Base-by-base conservation (phyloP, 2,797 vertebrate species). In the Protosalanx chinensis region DNA sequence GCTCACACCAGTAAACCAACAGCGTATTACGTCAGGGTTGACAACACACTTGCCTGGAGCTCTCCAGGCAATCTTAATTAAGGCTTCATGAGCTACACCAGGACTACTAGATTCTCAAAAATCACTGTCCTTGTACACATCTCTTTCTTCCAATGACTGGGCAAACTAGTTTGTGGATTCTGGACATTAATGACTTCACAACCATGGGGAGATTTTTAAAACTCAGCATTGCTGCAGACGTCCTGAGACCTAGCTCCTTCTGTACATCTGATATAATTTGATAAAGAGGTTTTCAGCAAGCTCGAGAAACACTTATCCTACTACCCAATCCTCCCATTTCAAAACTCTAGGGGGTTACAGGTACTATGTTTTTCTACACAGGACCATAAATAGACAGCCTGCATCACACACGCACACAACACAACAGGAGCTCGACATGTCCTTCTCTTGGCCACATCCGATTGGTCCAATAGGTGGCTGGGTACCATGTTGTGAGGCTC, bases 51-150 rank as follows among this genome's bases (percentile, higher is more conserved):
- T 59, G 63, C 49, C 49, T 64, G 4, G 56, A 67, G 23, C 64
- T 63, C 63, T 76, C 33, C 68, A 13, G 61, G 76, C 79, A 74
- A 78, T 73, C 67, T 73, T 70, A 78, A 65, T 84, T 86, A 87
- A 85, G 88, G 86, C 89, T 84, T 71, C 61, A 68, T 82, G 72
- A 83, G 88, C 88, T 86, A 87, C 83, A 85, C 61, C 75, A 65
- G 81, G 71, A 79, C 81, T 81, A 29, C 64, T 35, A 65, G 68
- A 81, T 65, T 81, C 78, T 68, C 0, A 18, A 18, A 18, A 57
- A 57, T 57, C 49, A 30, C 65, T 67, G n/a, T 5, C 5, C 3
- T 10, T 18, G 46, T 41, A 18, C 8, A 6, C 16, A 3, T 27
- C 15, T 15, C 27, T 23, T 20, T 23, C 7, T 32, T 62, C 60